phyloP scores from a whole-genome alignment of 2,113 vertebrate species.

The Asarcornis scutulata region DNA sequence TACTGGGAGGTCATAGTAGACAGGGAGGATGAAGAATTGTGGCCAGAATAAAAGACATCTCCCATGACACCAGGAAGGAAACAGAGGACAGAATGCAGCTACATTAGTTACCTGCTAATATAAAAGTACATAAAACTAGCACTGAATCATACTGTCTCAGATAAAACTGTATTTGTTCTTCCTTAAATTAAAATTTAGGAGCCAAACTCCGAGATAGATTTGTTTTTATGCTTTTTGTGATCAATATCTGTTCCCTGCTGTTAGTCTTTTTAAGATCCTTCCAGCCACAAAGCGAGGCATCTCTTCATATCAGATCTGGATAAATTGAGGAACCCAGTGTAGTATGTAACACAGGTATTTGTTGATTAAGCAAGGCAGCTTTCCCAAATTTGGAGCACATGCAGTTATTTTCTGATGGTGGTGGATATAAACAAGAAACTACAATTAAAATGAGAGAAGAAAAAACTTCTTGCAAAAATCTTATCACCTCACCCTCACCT shows the following conservation, averaged over 20 bases:
- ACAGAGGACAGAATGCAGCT: background rate
- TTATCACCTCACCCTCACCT: too few relatives aligned
- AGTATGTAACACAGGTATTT: background rate
- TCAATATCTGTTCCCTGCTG: background rate
- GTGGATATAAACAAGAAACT: background rate
- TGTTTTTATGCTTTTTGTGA: background rate
- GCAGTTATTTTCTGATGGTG: background rate
- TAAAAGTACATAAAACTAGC: background rate
- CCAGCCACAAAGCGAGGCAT: background rate
- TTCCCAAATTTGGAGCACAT: background rate
- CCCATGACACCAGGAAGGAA: too few relatives aligned
- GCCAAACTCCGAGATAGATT: background rate
- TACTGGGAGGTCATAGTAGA: background rate
- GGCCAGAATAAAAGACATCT: background rate
- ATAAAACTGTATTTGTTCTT: background rate
- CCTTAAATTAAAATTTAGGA: background rate
- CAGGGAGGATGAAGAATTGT: background rate
- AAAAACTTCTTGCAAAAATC: background rate
- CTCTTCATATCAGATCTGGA: background rate
- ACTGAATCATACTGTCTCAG: background rate
- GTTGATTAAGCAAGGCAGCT: background rate
- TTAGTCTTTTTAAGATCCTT: background rate
- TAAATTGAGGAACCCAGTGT: background rate
- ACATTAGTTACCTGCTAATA: background rate
- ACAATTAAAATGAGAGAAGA: background rate